phyloP scores from a whole-genome alignment of 2,113 vertebrate species.

The Sturnira hondurensis region DNA sequence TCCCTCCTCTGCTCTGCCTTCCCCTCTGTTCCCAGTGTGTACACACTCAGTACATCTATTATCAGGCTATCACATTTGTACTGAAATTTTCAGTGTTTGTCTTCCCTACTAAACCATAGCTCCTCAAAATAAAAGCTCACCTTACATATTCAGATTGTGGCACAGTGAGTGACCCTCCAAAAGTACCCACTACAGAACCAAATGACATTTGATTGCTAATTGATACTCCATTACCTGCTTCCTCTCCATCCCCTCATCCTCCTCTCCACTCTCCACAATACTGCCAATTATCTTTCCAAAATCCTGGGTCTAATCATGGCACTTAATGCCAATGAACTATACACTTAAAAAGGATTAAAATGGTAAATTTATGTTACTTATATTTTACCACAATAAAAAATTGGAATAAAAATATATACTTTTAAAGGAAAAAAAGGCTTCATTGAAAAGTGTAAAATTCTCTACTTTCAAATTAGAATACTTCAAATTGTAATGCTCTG shows the following conservation, averaged over 20 bases:
- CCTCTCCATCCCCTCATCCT: neutral
- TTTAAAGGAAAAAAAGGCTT: neutral
- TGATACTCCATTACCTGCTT: neutral
- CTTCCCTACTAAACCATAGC: neutral
- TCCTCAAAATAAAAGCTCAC: neutral
- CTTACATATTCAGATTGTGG: neutral
- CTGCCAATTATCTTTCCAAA: neutral
- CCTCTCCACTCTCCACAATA: no score
- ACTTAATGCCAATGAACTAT: neutral
- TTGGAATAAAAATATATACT: neutral
- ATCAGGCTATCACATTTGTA: no score
- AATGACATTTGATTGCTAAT: neutral
- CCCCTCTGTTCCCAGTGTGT: neutral
- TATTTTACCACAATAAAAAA: constrained; percentile 3
- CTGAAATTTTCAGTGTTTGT: neutral
- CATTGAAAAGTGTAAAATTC: neutral
- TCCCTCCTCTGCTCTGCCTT: neutral
- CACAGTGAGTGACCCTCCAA: neutral
- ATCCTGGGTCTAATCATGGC: neutral
- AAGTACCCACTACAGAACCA: neutral
- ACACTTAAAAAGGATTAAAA: neutral
- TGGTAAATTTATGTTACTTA: neutral
- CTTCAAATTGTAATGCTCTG: neutral
- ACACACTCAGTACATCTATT: neutral
- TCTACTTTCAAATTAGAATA: neutral